Evolutionary conservation across 1,140 invertebrate species (phyloP), one percentile per base, ranked within the genome.

Genomic region (Euura saliciscinereae): DNA sequence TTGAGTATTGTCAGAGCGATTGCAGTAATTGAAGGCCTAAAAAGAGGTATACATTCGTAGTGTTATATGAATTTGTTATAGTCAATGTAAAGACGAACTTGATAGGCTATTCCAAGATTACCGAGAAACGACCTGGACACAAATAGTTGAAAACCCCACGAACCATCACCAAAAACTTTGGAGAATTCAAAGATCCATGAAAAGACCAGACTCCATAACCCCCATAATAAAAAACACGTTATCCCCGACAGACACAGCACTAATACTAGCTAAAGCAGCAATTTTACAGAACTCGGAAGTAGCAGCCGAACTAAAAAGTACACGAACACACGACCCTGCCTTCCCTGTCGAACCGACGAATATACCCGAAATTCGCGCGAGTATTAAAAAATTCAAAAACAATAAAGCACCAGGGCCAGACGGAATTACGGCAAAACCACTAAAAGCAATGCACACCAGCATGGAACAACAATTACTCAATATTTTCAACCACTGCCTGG

Each of bases 401-500:
- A 70, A 70, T 46, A 70, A 46, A 70, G 45, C 69, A 8, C 69
- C 10, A 13, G 69, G 45, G 42, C 69, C 69, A 8, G 69, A 70
- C 45, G 69, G 45, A 45, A 11, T 70, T 28, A 28, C 28, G 28
- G 28, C 28, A 28, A 28, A 28, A 28, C 28, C 28, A 28, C 28
- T 28, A 28, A 28, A 28, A 28, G 28, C 28, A 28, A 28, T 28
- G 28, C 28, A 28, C 8, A 46, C 44, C 2, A 11, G 11, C 28
- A 70, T 46, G n/a, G 44, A 70, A 13, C 51, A 46, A 46, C 45
- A 70, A 70, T 70, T 51, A 13, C 44, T 11, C 45, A 46, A 70
- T 46, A 70, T 70, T 46, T 70, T 70, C 59, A 70, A 70, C 59
- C 28, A 46, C 69, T 70, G 69, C 51, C 69, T 45, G 51, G 51